phyloP scores from a whole-genome alignment of 1,140 invertebrate species.

The Dryas iulia region DNA sequence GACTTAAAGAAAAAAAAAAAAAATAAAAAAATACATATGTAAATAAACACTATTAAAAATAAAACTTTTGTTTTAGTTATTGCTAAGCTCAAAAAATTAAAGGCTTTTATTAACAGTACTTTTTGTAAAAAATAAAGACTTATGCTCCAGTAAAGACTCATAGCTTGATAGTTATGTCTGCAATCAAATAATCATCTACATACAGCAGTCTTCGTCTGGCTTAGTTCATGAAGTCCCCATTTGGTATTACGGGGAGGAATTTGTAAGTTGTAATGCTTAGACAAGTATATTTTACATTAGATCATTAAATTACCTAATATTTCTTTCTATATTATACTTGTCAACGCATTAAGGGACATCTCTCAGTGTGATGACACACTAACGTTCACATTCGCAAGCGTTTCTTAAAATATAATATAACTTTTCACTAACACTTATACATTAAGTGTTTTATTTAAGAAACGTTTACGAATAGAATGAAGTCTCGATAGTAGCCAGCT shows the following conservation, averaged over 20 bases:
- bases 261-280: slow-evolving; percentile 49
- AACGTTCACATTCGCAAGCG: not conserved
- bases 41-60: not conserved
- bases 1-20: too few relatives aligned
- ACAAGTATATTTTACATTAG: slow-evolving; percentile 34
- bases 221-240: not conserved
- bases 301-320: too few relatives aligned
- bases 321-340: not conserved
- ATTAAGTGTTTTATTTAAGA: not conserved
- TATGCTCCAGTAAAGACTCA: not conserved
- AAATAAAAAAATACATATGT: not conserved
- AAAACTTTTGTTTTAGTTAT: not conserved
- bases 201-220: slow-evolving; percentile 1
- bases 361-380: slow-evolving; percentile 11
- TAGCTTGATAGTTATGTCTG: not conserved
- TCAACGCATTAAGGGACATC: slow-evolving; percentile 5
- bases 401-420: not conserved
- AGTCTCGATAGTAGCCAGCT: not conserved
- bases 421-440: not conserved
- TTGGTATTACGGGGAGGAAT: not conserved
- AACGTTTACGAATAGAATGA: not conserved
- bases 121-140: not conserved
- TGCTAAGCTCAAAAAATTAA: not conserved
- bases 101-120: not conserved
- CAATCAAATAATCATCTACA: not conserved